Evolutionary conservation across 2,113 vertebrate species (phyloP).

Genomic region (Rhegmatorhina hoffmannsi): DNA sequence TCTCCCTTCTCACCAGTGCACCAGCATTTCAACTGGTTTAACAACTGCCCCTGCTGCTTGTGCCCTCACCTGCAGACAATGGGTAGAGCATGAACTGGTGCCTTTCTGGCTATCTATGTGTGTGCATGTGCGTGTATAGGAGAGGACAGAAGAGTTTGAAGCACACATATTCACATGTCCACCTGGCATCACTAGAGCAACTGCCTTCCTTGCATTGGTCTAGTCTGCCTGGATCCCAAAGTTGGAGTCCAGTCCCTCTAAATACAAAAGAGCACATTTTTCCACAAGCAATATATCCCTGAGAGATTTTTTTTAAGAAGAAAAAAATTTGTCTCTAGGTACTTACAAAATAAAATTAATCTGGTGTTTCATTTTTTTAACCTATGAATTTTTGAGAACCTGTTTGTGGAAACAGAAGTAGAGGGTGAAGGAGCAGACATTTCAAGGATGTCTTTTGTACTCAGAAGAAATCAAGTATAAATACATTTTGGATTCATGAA

Average conservation of each 20-base stretch:
- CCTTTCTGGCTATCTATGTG: not conserved
- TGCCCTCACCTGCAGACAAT: not conserved
- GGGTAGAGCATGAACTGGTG: not conserved
- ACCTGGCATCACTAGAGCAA: not conserved
- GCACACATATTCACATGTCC: fast-evolving
- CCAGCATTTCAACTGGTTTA: not conserved
- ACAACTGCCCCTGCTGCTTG: not conserved
- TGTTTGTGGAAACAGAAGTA: not conserved
- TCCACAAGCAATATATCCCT: not conserved
- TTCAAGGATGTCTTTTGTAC: not conserved
- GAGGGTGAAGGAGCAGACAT: not conserved
- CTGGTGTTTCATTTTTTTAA: not conserved
- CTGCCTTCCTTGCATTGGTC: not conserved
- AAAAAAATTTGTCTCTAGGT: not conserved
- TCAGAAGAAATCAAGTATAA: not conserved
- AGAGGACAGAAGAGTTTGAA: not conserved
- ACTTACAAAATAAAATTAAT: not conserved
- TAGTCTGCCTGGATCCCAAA: not conserved
- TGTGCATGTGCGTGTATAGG: too few relatives aligned
- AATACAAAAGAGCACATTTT: not conserved
- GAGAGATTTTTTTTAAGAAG: not conserved
- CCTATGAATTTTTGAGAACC: not conserved
- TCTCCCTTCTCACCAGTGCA: not conserved
- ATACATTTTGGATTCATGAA: not conserved
- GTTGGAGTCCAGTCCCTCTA: not conserved